Conservation (phyloP, 2,888 invertebrate species). For the Agriopis marginaria region DNA sequence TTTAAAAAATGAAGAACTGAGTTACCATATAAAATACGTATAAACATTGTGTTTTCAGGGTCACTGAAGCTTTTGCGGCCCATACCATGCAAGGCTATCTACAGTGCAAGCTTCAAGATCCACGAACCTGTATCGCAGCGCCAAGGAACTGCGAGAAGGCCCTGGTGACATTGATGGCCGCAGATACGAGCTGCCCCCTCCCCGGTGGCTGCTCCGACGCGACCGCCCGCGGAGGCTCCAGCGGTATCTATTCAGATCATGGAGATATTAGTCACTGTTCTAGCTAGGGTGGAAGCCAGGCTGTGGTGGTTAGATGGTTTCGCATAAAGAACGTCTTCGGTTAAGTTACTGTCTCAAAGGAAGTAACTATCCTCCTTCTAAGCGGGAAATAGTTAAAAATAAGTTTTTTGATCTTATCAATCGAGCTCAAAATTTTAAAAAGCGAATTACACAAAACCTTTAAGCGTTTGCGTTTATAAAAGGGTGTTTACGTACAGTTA, state of each 20-base stretch:
- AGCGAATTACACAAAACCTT: too few species aligned
- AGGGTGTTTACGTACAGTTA: too few species aligned
- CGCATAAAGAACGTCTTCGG: constrained; percentile 21
- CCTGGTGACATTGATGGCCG: constrained; percentile 91
- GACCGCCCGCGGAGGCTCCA: constrained; percentile 80
- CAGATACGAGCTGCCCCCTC: constrained; percentile 87
- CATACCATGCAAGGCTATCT: not conserved
- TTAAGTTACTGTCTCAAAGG: not conserved
- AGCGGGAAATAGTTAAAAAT: too few species aligned
- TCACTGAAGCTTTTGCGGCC: not conserved
- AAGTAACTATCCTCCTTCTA: too few species aligned
- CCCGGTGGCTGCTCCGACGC: constrained; percentile 71
- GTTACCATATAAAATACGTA: not conserved
- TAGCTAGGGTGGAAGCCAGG: constrained; percentile 34
- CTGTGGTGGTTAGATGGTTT: constrained; percentile 27
- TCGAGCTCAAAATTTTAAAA: too few species aligned
- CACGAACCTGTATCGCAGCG: constrained; percentile 90
- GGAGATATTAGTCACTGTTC: constrained; percentile 37
- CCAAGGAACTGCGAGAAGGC: constrained; percentile 92
- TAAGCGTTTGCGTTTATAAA: too few species aligned
- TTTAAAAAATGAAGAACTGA: too few species aligned
- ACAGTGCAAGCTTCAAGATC: constrained; percentile 2
- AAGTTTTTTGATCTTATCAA: too few species aligned
- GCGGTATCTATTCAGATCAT: constrained; percentile 67
- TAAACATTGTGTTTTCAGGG: not conserved